phyloP scores from a whole-genome alignment of 2,797 vertebrate species.

The Girardinus metallicus region DNA sequence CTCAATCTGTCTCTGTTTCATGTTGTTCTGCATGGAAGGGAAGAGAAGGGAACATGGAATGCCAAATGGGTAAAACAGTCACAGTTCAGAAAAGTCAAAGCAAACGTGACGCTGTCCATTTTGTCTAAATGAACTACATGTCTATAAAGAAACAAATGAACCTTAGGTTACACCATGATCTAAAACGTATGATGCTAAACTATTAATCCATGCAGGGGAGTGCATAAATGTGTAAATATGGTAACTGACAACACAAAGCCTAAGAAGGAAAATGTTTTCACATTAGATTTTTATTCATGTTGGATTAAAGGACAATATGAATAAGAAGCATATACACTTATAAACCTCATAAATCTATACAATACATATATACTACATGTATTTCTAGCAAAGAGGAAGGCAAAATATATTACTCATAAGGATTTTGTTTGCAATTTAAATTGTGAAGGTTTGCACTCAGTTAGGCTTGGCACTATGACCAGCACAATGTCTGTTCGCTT shows the following conservation, averaged over 20 bases:
- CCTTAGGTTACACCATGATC: not conserved
- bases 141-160: not conserved
- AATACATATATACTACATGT: not conserved
- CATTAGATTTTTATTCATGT: not conserved
- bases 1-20: too few species aligned
- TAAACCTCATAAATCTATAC: not conserved
- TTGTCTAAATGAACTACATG: not conserved
- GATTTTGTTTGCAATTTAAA: conserved; percentile 9
- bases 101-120: not conserved
- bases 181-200: not conserved
- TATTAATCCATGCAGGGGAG: not conserved
- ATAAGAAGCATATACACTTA: not conserved
- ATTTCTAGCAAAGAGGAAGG: not conserved
- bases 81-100: not conserved
- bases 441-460: not conserved
- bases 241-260: not conserved
- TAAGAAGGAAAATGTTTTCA: not conserved
- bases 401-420: conserved; percentile 1
- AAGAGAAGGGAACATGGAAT: not conserved
- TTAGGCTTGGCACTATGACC: not conserved
- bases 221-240: not conserved
- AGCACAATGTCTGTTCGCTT: not conserved
- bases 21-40: too few species aligned
- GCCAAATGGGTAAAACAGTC: not conserved
- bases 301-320: not conserved